Base-by-base conservation (phyloP, 1,140 invertebrate genomes). In the Cydia fagiglandana region DNA sequence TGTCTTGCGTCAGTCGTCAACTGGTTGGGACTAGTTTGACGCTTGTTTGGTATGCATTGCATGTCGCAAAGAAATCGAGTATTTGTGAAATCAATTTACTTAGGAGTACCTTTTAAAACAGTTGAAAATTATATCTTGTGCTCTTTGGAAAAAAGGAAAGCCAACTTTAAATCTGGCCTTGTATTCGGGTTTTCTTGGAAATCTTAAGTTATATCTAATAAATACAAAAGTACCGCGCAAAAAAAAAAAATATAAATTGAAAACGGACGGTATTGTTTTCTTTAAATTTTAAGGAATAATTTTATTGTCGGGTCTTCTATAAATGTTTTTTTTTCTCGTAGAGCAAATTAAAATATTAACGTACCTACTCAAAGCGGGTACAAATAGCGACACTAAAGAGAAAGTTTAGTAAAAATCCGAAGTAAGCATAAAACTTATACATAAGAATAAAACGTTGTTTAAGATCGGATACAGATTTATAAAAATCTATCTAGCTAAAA, bases 401-500 rank as follows among this genome's bases (percentile, higher is more conserved):
- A 56, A 2, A 2, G 5, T 17, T 17, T 6, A 5, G 6, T 5
- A 56, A 56, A 53, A n/a, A 56, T 9, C 38, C 9, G 7, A 6
- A 6, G 34, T 34, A 34, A 34, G 34, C 6, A 34, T 34, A 34
- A 34, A 34, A 34, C 34, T 34, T 34, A 34, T 41, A 41, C 34
- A 53, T n/a, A n/a, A 53, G 13, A 6, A n/a, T 56, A 17, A 56
- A 56, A 56, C 15, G 47, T 50, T 47, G 10, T 47, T 50, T 50
- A 50, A 50, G 47, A n/a, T 50, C 15, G 47, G 47, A 50, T 50
- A n/a, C 47, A 50, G 15, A 50, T 50, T 50, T 50, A 15, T 13
- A 50, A 50, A 50, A 15, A n/a, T 56, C n/a, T 20, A 56, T n/a
- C 13, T 68, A 64, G 64, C 24, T 30, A 64, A 74, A 76, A n/a